Conservation (phyloP, 2,888 invertebrate genomes). For the Tricholauxania praeusta region DNA sequence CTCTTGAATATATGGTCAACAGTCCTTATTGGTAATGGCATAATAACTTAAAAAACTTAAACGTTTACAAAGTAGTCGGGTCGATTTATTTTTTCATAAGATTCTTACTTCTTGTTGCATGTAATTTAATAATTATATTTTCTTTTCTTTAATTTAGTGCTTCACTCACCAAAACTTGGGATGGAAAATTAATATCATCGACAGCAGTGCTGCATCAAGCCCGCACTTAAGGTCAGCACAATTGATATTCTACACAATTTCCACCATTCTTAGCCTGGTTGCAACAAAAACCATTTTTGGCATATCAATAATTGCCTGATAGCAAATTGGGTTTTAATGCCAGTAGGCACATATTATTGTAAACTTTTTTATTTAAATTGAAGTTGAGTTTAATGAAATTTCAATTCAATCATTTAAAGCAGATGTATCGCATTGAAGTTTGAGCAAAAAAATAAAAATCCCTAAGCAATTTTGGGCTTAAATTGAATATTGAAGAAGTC, state of each 20-base stretch:
- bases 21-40: no score
- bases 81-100: no score
- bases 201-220: constrained; percentile 68
- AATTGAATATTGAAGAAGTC: not conserved
- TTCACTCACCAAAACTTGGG: constrained; percentile 92
- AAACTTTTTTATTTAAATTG: no score
- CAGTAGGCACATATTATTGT: no score
- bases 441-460: not conserved
- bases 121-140: no score
- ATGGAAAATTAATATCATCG: constrained; percentile 92
- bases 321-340: constrained; percentile 50
- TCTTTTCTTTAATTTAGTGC: constrained; percentile 73
- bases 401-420: not conserved
- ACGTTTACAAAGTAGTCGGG: no score
- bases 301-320: constrained; percentile 60
- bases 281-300: constrained; percentile 47
- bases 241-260: constrained; percentile 51
- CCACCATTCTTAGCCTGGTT: constrained; percentile 62
- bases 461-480: no score
- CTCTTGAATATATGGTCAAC: no score
- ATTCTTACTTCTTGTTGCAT: no score
- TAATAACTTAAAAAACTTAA: no score
- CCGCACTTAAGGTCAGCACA: constrained; percentile 42
- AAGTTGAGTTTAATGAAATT: no score
- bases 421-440: constrained; percentile 14